These are phyloP conservation scores for Rhizomys pruinosus DNA, from an alignment of 2,113 vertebrate genomes.

Conservation along the genomic window DNA sequence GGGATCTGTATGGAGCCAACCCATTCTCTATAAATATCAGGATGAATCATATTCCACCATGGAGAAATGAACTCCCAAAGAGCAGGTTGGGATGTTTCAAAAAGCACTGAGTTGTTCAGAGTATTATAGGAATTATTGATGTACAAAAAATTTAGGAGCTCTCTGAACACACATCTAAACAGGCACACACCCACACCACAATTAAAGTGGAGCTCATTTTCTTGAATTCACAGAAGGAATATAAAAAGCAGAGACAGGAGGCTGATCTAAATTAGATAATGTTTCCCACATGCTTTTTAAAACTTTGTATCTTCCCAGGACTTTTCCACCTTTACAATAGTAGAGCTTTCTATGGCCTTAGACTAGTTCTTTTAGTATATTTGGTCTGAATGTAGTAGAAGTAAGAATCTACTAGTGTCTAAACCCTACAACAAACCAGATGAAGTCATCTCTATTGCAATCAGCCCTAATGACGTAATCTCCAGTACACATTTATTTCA, in stretches of 20 bases:
- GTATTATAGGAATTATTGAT: conserved; percentile 31
- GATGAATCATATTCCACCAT: conserved; percentile 51
- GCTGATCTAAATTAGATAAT: conserved; percentile 48
- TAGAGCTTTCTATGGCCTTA: not conserved
- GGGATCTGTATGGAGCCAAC: conserved; percentile 20
- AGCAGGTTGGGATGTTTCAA: conserved; percentile 48
- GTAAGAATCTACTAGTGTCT: not conserved
- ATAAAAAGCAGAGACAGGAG: conserved; percentile 54
- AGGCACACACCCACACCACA: conserved; percentile 21
- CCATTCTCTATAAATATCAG: conserved; percentile 56
- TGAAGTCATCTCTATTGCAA: not conserved
- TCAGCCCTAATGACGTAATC: not conserved
- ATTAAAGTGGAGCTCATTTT: conserved; percentile 56
- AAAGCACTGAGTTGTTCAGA: conserved; percentile 48
- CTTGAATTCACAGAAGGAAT: conserved; percentile 45
- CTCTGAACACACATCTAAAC: conserved; percentile 20
- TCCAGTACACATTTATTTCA: not conserved
- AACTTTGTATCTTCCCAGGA: not conserved
- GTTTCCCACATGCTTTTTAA: conserved; percentile 39
- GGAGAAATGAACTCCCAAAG: conserved; percentile 26
- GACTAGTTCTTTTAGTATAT: conserved; percentile 23
- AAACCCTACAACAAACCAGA: not conserved
- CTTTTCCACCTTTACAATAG: not conserved
- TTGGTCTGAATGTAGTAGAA: not conserved
- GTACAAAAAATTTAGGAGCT: conserved; percentile 29